These are phyloP conservation scores for Babyrousa celebensis DNA, from an alignment of 2,797 vertebrate genomes.

Conservation along the genomic window DNA sequence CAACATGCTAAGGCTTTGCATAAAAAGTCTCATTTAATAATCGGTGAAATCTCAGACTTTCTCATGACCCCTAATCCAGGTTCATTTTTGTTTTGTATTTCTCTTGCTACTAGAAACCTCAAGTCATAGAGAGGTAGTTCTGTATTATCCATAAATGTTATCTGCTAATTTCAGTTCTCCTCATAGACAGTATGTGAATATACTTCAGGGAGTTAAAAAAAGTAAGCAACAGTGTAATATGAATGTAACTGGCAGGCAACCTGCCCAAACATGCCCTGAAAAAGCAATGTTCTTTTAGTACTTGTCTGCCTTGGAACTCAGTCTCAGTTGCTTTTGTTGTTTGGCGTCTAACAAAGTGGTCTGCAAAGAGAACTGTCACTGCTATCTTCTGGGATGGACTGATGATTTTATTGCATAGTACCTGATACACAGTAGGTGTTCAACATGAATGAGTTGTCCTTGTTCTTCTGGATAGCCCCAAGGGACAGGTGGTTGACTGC, in stretches of 20 bases:
- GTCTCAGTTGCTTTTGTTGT: constrained; percentile 3
- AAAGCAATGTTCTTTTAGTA: constrained; percentile 4
- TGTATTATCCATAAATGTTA: neutral
- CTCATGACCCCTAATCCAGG: neutral
- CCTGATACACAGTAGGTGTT: neutral
- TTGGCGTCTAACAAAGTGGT: neutral
- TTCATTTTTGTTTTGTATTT: constrained; percentile 15
- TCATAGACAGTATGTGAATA: constrained; percentile 11
- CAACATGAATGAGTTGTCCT: constrained; percentile 12
- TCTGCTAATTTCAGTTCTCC: constrained; percentile 49
- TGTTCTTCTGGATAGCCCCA: neutral
- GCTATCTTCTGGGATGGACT: neutral
- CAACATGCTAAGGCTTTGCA: neutral
- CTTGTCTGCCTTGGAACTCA: neutral
- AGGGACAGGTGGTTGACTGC: neutral
- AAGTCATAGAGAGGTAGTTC: neutral
- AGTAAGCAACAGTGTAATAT: constrained; percentile 9
- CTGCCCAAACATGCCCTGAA: neutral
- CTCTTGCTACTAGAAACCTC: constrained; percentile 49
- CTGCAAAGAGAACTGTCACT: neutral
- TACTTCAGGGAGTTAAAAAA: constrained; percentile 33
- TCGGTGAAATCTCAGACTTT: neutral
- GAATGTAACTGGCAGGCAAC: neutral
- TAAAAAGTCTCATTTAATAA: constrained; percentile 44
- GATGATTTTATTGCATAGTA: neutral